Percentiles rank a stretch among this genome's conserved stretches.
These are phyloP conservation scores for Troides oblongomaculatus DNA, from an alignment of 2,888 invertebrate species.

Conservation along the genomic window DNA sequence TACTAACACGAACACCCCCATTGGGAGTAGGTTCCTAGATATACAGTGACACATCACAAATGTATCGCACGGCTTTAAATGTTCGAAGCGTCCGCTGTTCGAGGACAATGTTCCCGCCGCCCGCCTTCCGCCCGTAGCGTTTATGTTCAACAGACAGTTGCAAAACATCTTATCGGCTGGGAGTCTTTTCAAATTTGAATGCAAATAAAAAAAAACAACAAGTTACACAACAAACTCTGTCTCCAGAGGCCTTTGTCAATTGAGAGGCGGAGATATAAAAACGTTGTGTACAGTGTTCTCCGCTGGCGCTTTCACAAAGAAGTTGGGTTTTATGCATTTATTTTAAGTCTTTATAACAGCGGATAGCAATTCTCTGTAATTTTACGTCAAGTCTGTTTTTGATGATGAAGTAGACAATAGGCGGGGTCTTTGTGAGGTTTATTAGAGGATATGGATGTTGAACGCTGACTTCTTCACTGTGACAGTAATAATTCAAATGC, in stretches of 20 bases:
- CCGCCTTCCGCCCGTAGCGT: conserved; percentile 27
- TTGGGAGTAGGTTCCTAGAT: not conserved
- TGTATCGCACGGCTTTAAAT: conserved; percentile 18
- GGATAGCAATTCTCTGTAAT: conserved; percentile 8
- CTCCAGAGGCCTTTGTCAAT: conserved; percentile 33
- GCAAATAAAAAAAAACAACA: conserved; percentile 34
- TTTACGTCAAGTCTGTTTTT: conserved; percentile 7
- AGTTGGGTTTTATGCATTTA: conserved; percentile 25
- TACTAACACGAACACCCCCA: not conserved
- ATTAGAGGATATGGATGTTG: not conserved
- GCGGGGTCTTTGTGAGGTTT: no score
- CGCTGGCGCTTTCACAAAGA: conserved; percentile 20
- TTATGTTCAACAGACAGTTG: conserved; percentile 28
- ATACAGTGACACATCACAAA: conserved; percentile 6
- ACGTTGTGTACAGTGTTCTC: conserved; percentile 16
- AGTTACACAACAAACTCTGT: conserved; percentile 31
- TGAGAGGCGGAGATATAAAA: conserved; percentile 40
- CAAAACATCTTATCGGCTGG: conserved; percentile 27
- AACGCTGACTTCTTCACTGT: not conserved
- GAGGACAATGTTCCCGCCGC: conserved; percentile 3
- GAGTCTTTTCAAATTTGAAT: conserved; percentile 35
- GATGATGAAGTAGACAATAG: not conserved
- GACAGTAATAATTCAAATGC: no score
- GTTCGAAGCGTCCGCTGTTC: conserved; percentile 24
- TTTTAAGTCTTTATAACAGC: conserved; percentile 10